Evolutionary conservation across 2,888 invertebrate species (phyloP), one percentile per base, ranked within the genome.

Genomic region (Margaritifera margaritifera): DNA sequence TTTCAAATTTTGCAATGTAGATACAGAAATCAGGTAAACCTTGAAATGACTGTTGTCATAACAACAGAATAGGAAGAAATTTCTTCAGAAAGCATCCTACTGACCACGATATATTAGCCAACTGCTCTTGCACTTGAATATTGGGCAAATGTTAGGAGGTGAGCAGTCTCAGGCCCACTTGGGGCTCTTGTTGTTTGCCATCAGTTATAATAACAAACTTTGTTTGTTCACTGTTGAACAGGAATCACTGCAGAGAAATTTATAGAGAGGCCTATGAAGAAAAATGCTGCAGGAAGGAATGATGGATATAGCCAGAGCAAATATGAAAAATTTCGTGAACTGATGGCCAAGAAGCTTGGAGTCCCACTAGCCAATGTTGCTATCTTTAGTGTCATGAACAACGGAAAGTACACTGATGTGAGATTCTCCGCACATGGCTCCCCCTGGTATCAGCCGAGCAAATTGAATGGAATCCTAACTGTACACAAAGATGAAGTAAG

Each of bases 231-330:
- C n/a, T 52, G 8, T 52, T 60, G 66, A 61, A 24, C 75, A 51
- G 98, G 97, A 55, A 95, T 97, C 86, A 95, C 96, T 0, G 98
- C 98, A 86, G 98, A 98, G 90, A 96, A 98, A 89, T 99, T 98
- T 86, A 95, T 99, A 77, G 80, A 80, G 50, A 72, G 80, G 19
- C 71, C 73, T 0, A 77, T 81, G 27, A 68, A 68, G 2, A 51
- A 55, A 1, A 69, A 72, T 22, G 75, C 73, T 56, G 42, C 42
- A 11, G 42, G 42, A 42, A 42, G 1, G 11, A 55, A 52, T 53
- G 58, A 27, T 3, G 60, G 66, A 22, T 81, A 77, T 24, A 69
- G 66, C 0, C 66, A 95, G 84, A 97, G 97, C 88, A 96, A 96
- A 91, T 92, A 95, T 71, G 96, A 98, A 85, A 93, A 94, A 77